Percentiles rank a stretch among this genome's conserved stretches.
These are phyloP conservation scores for Drosophila obscura DNA, from an alignment of 1,140 invertebrate species.

Conservation along the genomic window DNA sequence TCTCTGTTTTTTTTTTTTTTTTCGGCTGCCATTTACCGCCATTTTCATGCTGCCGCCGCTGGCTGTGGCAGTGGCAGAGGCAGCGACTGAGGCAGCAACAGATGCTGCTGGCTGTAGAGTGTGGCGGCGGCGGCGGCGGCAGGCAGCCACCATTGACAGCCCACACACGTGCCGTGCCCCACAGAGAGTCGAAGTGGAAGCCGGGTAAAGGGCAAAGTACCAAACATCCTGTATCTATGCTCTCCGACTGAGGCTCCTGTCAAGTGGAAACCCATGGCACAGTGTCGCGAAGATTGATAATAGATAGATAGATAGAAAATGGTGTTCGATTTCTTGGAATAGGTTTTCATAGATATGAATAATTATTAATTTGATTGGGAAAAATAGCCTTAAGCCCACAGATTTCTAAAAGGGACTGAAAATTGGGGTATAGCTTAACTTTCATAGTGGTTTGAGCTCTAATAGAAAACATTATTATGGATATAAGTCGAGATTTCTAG, in stretches of 20 bases:
- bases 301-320: not conserved
- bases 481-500: too few relatives aligned
- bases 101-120: not conserved
- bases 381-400: too few relatives aligned
- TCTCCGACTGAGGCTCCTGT: slow-evolving; percentile 6
- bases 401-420: too few relatives aligned
- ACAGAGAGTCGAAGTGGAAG: not conserved
- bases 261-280: slow-evolving; percentile 19
- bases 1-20: not conserved
- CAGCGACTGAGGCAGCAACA: slow-evolving; percentile 11
- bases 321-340: not conserved
- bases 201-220: slow-evolving; percentile 69
- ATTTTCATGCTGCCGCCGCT: slow-evolving; percentile 31
- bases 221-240: slow-evolving; percentile 24
- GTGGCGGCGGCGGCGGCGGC: not conserved
- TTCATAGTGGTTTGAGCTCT: too few relatives aligned
- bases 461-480: too few relatives aligned
- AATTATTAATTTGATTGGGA: too few relatives aligned
- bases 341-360: not conserved
- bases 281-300: not conserved
- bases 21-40: slow-evolving; percentile 40
- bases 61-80: slow-evolving; percentile 15
- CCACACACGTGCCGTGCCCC: slow-evolving; percentile 49
- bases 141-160: slow-evolving; percentile 22
- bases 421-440: too few relatives aligned